Evolutionary conservation across 2,888 invertebrate genomes (phyloP).

Genomic region (Dorcus parallelipipedus): DNA sequence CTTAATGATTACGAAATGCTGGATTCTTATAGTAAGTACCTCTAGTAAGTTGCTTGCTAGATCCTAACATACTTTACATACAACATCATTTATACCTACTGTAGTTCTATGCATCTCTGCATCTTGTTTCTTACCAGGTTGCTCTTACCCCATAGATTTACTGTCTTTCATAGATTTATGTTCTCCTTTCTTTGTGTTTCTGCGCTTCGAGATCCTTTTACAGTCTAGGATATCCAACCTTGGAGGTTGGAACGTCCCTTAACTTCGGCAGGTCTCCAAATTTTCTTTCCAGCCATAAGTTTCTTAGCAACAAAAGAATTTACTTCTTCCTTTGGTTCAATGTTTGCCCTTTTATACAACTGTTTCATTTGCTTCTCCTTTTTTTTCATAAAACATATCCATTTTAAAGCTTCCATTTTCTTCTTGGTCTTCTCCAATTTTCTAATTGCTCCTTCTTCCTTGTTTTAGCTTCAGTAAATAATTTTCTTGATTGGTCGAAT

Average conservation of each 20-base stretch:
- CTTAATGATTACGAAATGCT: too few relatives aligned
- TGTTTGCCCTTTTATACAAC: conserved; percentile 88
- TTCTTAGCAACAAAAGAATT: conserved; percentile 95
- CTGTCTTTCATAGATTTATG: too few relatives aligned
- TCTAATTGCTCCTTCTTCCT: conserved; percentile 87
- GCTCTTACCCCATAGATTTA: too few relatives aligned
- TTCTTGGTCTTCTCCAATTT: conserved; percentile 92
- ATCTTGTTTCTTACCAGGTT: too few relatives aligned
- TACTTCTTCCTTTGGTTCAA: conserved; percentile 82
- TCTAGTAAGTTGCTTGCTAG: too few relatives aligned
- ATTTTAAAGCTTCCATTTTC: conserved; percentile 90
- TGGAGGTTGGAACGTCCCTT: conserved; percentile 89
- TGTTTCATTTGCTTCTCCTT: conserved; percentile 89
- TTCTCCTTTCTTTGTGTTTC: conserved; percentile 40
- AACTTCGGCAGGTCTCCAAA: conserved; percentile 78
- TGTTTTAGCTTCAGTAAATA: conserved; percentile 85
- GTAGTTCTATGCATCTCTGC: too few relatives aligned
- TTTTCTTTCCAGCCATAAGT: conserved; percentile 70
- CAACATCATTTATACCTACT: too few relatives aligned
- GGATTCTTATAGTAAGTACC: too few relatives aligned
- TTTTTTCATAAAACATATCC: conserved; percentile 75
- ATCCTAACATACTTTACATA: too few relatives aligned
- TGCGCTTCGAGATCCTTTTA: conserved; percentile 85
- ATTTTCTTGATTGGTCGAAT: conserved; percentile 96
- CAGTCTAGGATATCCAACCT: conserved; percentile 93